phyloP scores from a whole-genome alignment of 2,113 vertebrate species.

The Apeltes quadracus region DNA sequence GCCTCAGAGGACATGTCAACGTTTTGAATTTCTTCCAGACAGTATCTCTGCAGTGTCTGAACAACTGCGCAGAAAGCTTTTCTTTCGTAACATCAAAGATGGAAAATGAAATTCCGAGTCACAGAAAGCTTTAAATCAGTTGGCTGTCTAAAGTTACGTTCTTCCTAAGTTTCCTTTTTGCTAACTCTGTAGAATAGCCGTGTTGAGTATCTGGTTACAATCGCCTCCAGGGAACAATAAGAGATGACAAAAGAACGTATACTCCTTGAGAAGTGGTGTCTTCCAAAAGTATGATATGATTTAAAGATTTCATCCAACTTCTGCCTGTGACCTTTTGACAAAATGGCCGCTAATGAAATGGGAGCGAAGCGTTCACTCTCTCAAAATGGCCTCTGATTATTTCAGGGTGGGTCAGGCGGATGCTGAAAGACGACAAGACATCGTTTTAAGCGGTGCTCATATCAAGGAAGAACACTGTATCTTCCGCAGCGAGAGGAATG shows the following conservation, averaged over 20 bases:
- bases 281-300: neutral
- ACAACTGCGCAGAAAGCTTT: slow-evolving; percentile 11
- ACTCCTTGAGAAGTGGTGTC: slow-evolving; percentile 10
- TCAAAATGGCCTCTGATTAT: slow-evolving; percentile 57
- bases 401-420: slow-evolving; percentile 95
- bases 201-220: slow-evolving; percentile 42
- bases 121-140: slow-evolving; percentile 12
- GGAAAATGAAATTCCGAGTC: slow-evolving; percentile 10
- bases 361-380: slow-evolving; percentile 5
- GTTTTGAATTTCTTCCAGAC: neutral
- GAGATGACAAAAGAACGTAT: slow-evolving; percentile 8
- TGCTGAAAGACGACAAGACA: slow-evolving; percentile 94
- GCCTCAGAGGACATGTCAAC: slow-evolving; percentile 30
- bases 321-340: slow-evolving; percentile 5
- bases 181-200: slow-evolving; percentile 3
- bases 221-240: neutral
- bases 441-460: slow-evolving; percentile 95
- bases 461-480: slow-evolving; percentile 97
- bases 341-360: slow-evolving; percentile 30
- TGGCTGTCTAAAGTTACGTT: slow-evolving; percentile 30
- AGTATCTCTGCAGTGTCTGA: neutral
- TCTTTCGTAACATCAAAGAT: slow-evolving; percentile 27
- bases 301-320: slow-evolving; percentile 14
- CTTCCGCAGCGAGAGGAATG: slow-evolving; percentile 92
- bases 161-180: slow-evolving; percentile 24